Percentiles rank a stretch among this genome's conserved stretches.
phyloP scores from a whole-genome alignment of 2,113 vertebrate genomes.

The Misgurnus anguillicaudatus region DNA sequence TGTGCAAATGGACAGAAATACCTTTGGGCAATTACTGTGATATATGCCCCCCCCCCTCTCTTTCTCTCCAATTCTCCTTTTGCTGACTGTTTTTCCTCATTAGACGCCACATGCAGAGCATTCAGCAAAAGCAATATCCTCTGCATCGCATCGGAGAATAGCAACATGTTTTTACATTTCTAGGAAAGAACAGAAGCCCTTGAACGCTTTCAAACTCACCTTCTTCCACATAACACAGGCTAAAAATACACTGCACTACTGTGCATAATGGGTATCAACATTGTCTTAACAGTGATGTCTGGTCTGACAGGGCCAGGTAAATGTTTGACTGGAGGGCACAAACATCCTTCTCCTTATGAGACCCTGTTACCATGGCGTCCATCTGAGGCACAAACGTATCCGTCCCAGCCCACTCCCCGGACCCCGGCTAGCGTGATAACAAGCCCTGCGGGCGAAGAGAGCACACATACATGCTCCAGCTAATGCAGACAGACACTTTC shows the following conservation, averaged over 20 bases:
- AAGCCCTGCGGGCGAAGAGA: slow-evolving; percentile 65
- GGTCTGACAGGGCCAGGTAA: slow-evolving; percentile 43
- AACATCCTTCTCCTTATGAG: slow-evolving; percentile 30
- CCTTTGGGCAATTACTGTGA: slow-evolving; percentile 57
- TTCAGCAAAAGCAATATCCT: slow-evolving; percentile 56
- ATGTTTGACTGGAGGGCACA: slow-evolving; percentile 44
- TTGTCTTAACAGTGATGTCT: slow-evolving; percentile 35
- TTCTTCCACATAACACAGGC: background rate
- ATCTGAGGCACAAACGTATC: slow-evolving; percentile 57
- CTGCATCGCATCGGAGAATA: slow-evolving; percentile 58
- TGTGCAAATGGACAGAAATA: slow-evolving; percentile 53
- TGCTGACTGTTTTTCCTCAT: slow-evolving; percentile 60
- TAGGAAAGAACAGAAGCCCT: slow-evolving; percentile 30
- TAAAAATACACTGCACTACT: background rate
- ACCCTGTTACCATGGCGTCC: slow-evolving; percentile 59
- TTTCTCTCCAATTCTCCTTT: slow-evolving; percentile 1
- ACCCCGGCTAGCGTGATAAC: slow-evolving; percentile 62
- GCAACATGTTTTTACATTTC: slow-evolving; percentile 64
- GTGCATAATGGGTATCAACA: background rate
- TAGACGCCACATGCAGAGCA: slow-evolving; percentile 65
- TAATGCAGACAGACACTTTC: slow-evolving; percentile 67
- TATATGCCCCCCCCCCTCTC: slow-evolving; percentile 31
- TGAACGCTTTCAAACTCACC: slow-evolving; percentile 1
- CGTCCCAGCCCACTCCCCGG: slow-evolving; percentile 55
- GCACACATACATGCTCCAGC: slow-evolving; percentile 56